phyloP scores from a whole-genome alignment of 2,888 invertebrate genomes.

The Crioceris asparagi region DNA sequence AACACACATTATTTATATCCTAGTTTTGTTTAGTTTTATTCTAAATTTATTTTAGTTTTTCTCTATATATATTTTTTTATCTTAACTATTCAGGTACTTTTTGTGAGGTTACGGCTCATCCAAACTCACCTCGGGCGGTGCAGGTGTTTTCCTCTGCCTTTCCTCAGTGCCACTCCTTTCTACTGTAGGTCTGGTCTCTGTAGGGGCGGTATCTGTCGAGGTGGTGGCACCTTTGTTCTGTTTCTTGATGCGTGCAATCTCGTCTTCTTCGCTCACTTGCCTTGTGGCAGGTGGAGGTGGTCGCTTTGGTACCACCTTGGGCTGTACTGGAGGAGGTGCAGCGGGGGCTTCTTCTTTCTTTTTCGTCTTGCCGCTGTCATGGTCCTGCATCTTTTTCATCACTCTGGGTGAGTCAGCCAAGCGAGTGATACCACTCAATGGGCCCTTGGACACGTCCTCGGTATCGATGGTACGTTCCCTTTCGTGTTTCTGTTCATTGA shows the following conservation, averaged over 20 bases:
- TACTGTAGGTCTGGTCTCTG: constrained; percentile 42
- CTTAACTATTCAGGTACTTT: too few species aligned
- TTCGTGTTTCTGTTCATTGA: constrained; percentile 51
- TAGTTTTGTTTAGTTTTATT: too few species aligned
- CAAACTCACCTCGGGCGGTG: constrained; percentile 64
- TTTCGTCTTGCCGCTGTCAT: constrained; percentile 61
- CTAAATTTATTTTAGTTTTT: too few species aligned
- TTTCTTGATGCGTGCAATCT: constrained; percentile 76
- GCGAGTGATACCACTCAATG: constrained; percentile 81
- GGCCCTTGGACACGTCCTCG: constrained; percentile 77
- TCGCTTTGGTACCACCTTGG: constrained; percentile 38
- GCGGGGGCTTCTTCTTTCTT: constrained; percentile 52
- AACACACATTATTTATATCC: too few species aligned
- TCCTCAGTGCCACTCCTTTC: constrained; percentile 37
- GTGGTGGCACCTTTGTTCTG: constrained; percentile 68
- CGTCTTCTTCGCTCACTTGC: constrained; percentile 82
- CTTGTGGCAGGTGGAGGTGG: constrained; percentile 45
- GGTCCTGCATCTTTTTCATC: constrained; percentile 79
- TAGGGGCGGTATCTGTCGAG: constrained; percentile 39
- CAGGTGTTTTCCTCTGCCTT: constrained; percentile 52
- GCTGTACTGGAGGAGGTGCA: constrained; percentile 48
- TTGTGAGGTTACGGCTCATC: constrained; percentile 40
- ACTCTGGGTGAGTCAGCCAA: constrained; percentile 80
- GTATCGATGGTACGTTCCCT: constrained; percentile 73
- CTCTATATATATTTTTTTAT: too few species aligned